Evolutionary conservation across 2,797 vertebrate species (phyloP).

Genomic region (Sebastes oblongus): DNA sequence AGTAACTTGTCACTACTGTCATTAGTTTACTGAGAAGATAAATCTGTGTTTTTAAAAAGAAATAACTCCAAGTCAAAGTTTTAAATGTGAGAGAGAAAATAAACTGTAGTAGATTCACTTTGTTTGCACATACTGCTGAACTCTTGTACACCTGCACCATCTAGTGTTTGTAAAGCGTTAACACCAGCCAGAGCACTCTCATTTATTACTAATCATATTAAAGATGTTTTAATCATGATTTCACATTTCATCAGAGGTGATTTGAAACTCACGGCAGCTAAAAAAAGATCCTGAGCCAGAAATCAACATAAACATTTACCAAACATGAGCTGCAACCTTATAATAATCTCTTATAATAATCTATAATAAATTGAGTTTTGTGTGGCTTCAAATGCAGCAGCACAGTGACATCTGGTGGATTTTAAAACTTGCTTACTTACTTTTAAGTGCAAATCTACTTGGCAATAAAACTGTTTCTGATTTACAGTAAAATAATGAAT

Average conservation of each 20-base stretch:
- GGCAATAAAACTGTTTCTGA: not conserved
- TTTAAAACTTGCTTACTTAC: not conserved
- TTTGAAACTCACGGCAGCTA: not conserved
- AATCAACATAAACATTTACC: not conserved
- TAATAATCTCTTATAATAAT: not conserved
- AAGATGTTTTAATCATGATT: not conserved
- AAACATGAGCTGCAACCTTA: not conserved
- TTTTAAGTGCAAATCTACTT: not conserved
- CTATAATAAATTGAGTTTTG: not conserved
- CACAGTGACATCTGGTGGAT: not conserved
- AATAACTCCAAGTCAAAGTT: not conserved
- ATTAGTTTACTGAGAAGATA: not conserved
- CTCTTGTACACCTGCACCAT: slow-evolving; percentile 80
- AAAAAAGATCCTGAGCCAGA: not conserved
- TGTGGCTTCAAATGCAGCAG: not conserved
- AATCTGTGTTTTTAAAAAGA: not conserved
- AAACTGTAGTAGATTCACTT: not conserved
- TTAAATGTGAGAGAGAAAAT: not conserved
- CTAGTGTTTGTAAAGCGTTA: slow-evolving; percentile 54
- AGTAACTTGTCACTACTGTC: not conserved
- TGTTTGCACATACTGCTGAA: not conserved
- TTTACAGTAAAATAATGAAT: not conserved
- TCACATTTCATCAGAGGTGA: not conserved
- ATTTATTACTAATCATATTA: not conserved
- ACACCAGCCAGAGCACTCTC: not conserved